A percentile compares a stretch with the other conserved stretches of the same genome.
Conservation (phyloP, 1,140 invertebrate species). For the Procambarus clarkii region DNA sequence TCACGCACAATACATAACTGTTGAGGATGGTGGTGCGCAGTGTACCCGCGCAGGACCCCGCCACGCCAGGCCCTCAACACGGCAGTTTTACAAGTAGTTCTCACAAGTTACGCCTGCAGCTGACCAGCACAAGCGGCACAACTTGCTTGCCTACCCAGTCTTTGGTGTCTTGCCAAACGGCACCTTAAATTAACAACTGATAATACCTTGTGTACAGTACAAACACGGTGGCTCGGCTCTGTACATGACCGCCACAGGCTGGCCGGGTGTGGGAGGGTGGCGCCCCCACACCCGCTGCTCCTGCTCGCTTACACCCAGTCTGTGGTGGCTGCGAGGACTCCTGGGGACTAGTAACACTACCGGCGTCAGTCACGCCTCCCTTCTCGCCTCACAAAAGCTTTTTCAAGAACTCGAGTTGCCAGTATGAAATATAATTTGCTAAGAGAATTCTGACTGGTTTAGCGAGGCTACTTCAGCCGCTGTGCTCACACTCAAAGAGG, state of each 20-base stretch:
- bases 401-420: neutral
- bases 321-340: neutral
- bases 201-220: slow-evolving; percentile 38
- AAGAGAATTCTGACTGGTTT: neutral
- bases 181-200: slow-evolving; percentile 8
- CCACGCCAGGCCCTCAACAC: neutral
- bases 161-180: slow-evolving; percentile 17
- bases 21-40: neutral
- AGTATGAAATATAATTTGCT: neutral
- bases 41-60: neutral
- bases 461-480: neutral
- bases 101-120: neutral
- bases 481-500: neutral
- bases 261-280: neutral
- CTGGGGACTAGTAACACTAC: slow-evolving; percentile 1
- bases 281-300: neutral
- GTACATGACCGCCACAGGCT: slow-evolving; percentile 27
- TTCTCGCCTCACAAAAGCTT: neutral
- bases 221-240: slow-evolving; percentile 43
- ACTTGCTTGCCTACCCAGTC: neutral
- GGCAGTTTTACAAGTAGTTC: neutral
- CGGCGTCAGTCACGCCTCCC: neutral
- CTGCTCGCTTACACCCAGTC: neutral
- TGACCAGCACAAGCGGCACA: neutral
- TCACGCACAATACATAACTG: slow-evolving; percentile 39